Conservation (phyloP, 2,797 vertebrate species). For the Borostomias antarcticus region DNA sequence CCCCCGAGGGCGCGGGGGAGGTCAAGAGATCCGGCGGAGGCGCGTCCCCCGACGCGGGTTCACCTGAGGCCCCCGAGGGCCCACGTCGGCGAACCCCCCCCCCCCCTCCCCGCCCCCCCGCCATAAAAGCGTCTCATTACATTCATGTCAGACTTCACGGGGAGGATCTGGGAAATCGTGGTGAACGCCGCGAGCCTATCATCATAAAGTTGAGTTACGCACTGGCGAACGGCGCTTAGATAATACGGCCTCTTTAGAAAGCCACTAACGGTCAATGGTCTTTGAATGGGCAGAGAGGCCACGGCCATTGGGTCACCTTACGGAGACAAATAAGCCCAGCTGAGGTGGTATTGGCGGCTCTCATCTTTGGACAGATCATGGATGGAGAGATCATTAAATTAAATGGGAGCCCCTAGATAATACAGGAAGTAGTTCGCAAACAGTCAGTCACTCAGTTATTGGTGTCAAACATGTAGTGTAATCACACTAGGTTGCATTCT, state of each 20-base stretch:
- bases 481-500: no score
- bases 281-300: conserved; percentile 34
- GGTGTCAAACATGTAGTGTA: no score
- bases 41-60: conserved; percentile 39
- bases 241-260: conserved; percentile 58
- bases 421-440: background rate
- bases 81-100: no score
- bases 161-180: conserved; percentile 46
- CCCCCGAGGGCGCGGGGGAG: no score
- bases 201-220: conserved; percentile 70
- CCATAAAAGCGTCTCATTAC: conserved; percentile 64
- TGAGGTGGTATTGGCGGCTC: background rate
- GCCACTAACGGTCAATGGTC: conserved; percentile 54
- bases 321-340: conserved; percentile 41
- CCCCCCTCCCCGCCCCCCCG: conserved; percentile 3
- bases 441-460: no score
- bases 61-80: conserved; percentile 67
- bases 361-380: background rate
- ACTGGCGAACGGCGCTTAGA: conserved; percentile 51
- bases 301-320: conserved; percentile 41
- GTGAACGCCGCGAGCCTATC: conserved; percentile 51
- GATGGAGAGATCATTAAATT: background rate
- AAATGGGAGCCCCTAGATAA: background rate
- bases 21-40: conserved; percentile 31
- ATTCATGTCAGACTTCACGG: conserved; percentile 32